These are phyloP conservation scores for Indicator indicator DNA, from an alignment of 2,113 vertebrate species.

Conservation along the genomic window DNA sequence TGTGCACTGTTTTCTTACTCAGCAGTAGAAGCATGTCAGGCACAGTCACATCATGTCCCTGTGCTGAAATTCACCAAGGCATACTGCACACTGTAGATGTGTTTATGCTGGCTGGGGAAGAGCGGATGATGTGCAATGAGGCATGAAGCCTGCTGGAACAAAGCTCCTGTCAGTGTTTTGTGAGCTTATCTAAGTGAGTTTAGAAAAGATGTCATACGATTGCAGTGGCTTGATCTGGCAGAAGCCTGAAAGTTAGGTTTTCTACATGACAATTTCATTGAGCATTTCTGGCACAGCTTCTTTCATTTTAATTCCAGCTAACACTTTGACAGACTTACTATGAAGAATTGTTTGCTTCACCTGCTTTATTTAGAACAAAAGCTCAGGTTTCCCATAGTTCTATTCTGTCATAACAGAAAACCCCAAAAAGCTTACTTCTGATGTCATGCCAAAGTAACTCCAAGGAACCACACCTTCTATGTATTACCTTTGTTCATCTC, in stretches of 20 bases:
- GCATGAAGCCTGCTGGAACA: conserved; percentile 52
- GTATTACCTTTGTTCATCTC: background rate
- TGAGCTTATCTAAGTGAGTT: background rate
- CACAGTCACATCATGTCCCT: background rate
- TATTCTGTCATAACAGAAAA: background rate
- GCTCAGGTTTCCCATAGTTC: background rate
- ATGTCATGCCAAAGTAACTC: rapidly evolving
- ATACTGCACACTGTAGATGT: background rate
- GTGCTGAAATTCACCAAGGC: background rate
- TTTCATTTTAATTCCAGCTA: background rate
- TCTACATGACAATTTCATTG: background rate
- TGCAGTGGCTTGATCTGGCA: background rate
- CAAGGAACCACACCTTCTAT: background rate
- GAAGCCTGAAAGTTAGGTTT: background rate
- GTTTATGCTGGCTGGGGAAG: conserved; percentile 26
- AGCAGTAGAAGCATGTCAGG: background rate
- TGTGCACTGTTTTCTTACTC: background rate
- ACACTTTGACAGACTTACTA: background rate
- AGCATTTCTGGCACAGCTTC: background rate
- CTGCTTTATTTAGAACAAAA: background rate
- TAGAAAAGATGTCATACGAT: background rate
- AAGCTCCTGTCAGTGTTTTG: conserved; percentile 36
- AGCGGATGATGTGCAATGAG: conserved; percentile 24
- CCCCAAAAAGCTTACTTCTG: background rate
- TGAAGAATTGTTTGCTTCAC: background rate